Evolutionary conservation across 2,797 vertebrate genomes (phyloP).

Genomic region (Rhinoraja longicauda): DNA sequence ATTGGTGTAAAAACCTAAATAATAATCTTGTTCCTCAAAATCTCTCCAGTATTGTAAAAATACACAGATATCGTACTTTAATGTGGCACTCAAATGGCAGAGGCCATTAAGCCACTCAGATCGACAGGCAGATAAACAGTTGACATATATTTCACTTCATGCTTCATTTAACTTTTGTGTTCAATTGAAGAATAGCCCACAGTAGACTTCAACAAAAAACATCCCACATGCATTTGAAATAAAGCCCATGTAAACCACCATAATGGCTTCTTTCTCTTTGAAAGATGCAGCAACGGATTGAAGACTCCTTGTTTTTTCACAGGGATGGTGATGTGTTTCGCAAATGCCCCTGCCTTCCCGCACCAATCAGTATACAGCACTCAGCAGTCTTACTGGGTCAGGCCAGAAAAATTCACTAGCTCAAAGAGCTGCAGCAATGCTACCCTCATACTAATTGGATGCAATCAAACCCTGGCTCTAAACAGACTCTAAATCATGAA

Average conservation of each 20-base stretch:
- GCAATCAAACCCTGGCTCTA: constrained; percentile 49
- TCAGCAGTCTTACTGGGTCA: constrained; percentile 43
- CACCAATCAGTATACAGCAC: constrained; percentile 37
- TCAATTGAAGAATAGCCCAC: background rate
- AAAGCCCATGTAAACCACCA: constrained; percentile 3
- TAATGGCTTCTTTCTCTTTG: constrained; percentile 12
- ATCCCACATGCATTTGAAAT: constrained; percentile 3
- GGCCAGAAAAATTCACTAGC: constrained; percentile 45
- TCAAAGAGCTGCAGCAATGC: constrained; percentile 44
- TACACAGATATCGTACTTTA: background rate
- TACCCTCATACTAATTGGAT: constrained; percentile 50
- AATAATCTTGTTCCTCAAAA: too few species aligned
- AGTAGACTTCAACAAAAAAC: constrained; percentile 9
- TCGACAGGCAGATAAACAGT: background rate
- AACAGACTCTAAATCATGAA: constrained; percentile 49
- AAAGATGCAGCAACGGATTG: background rate
- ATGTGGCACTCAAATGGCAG: background rate
- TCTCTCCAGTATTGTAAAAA: too few species aligned
- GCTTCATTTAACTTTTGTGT: background rate
- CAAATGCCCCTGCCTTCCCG: constrained; percentile 45
- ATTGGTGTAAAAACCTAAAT: too few species aligned
- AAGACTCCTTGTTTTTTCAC: constrained; percentile 43
- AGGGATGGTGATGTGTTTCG: constrained; percentile 43
- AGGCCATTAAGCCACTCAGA: background rate
- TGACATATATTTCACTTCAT: background rate